Conservation (phyloP, 2,888 invertebrate genomes). For the Laspeyria flexula region DNA sequence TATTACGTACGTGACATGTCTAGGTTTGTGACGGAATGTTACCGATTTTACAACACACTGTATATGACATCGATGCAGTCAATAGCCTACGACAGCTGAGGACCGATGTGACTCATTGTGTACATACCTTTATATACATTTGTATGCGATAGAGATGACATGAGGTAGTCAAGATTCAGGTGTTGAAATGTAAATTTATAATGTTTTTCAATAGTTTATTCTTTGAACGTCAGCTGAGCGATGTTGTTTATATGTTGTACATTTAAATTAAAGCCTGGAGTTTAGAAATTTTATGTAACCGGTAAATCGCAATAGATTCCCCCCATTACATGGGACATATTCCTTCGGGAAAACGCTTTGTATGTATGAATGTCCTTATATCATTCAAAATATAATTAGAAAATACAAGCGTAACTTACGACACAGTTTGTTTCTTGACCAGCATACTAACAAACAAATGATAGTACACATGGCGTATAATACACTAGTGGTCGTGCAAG, state of each 20-base stretch:
- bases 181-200: background rate
- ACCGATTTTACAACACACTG: constrained; percentile 56
- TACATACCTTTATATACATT: background rate
- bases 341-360: too few relatives aligned
- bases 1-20: constrained; percentile 73
- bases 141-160: background rate
- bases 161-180: too few relatives aligned
- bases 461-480: constrained; percentile 9
- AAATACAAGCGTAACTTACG: too few relatives aligned
- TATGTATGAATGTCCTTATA: too few relatives aligned
- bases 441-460: constrained; percentile 1
- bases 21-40: constrained; percentile 69
- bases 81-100: constrained; percentile 3
- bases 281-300: too few relatives aligned
- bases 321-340: too few relatives aligned
- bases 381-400: too few relatives aligned
- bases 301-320: too few relatives aligned
- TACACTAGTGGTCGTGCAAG: background rate
- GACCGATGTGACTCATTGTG: constrained; percentile 8
- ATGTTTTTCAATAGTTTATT: background rate
- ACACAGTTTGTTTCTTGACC: too few relatives aligned
- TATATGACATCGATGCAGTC: constrained; percentile 16
- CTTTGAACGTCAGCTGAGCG: too few relatives aligned
- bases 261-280: too few relatives aligned
- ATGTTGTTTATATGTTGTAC: too few relatives aligned